Conservation (phyloP, 2,888 invertebrate genomes). For the Metallyticus violacea region DNA sequence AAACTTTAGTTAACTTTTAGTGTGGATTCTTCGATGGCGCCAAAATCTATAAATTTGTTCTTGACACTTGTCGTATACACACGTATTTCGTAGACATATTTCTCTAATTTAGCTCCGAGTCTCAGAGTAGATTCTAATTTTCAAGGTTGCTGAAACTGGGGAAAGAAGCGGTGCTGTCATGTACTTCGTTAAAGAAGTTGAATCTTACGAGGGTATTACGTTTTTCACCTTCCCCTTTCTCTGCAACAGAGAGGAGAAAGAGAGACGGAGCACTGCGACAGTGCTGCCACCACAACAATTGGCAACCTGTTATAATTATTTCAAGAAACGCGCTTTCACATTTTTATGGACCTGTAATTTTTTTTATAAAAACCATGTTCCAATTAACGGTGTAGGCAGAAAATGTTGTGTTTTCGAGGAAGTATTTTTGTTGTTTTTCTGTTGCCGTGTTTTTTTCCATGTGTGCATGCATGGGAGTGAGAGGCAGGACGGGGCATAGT, state of each 20-base stretch:
- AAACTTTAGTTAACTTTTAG: no score
- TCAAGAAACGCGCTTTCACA: conserved; percentile 22
- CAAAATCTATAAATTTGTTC: no score
- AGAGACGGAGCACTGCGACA: background rate
- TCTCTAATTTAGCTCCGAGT: no score
- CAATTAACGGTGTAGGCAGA: conserved; percentile 27
- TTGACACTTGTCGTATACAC: no score
- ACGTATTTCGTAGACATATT: no score
- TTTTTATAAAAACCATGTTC: conserved; percentile 25
- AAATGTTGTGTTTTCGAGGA: conserved; percentile 15
- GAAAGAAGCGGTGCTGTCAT: no score
- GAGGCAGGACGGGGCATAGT: background rate
- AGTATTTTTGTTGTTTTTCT: conserved; percentile 20
- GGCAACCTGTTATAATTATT: conserved; percentile 22
- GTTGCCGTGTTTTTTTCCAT: conserved; percentile 10
- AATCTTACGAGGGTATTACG: no score
- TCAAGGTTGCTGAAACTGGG: no score
- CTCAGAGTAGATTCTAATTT: no score
- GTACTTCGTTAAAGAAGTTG: no score
- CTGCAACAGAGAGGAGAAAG: background rate
- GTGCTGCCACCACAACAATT: background rate
- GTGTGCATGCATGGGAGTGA: background rate
- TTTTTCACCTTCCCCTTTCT: background rate
- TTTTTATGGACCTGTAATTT: conserved; percentile 25
- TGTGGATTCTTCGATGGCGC: no score